Evolutionary conservation across 2,797 vertebrate species (phyloP).

Genomic region (Schizopygopsis malacanthus): DNA sequence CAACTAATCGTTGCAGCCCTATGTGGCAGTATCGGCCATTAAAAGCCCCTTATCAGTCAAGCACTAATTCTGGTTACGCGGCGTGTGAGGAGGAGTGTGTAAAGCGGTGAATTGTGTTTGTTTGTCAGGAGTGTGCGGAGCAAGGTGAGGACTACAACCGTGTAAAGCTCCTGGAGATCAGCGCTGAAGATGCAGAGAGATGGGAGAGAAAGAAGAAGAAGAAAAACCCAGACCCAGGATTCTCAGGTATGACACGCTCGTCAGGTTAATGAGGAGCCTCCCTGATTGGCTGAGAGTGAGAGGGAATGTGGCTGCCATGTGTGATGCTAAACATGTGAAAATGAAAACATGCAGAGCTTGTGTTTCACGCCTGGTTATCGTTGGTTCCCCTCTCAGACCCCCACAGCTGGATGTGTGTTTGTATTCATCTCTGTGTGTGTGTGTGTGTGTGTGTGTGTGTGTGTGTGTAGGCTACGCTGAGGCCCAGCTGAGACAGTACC

Average conservation of each 20-base stretch:
- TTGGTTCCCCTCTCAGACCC: slow-evolving; percentile 65
- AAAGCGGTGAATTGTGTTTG: background rate
- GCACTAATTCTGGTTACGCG: background rate
- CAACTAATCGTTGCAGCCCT: background rate
- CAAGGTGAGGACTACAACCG: slow-evolving; percentile 90
- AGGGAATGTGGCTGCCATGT: slow-evolving; percentile 71
- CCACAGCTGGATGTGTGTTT: slow-evolving; percentile 30
- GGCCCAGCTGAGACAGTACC: slow-evolving; percentile 95
- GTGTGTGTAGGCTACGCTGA: slow-evolving; percentile 88
- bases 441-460: background rate
- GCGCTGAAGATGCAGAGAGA: slow-evolving; percentile 91
- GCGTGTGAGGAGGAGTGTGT: background rate
- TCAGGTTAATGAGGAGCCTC: background rate
- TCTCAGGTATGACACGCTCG: slow-evolving; percentile 83
- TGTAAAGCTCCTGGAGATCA: slow-evolving; percentile 92
- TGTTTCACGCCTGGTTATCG: slow-evolving; percentile 64
- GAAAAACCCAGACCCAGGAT: slow-evolving; percentile 93
- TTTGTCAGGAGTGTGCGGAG: slow-evolving; percentile 85
- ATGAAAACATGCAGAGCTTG: slow-evolving; percentile 27
- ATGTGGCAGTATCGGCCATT: background rate
- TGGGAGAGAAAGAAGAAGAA: slow-evolving; percentile 95
- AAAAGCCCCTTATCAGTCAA: background rate
- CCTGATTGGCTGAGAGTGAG: background rate
- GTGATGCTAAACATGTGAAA: slow-evolving; percentile 51
- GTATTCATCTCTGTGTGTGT: slow-evolving; percentile 19